A percentile compares a stretch with the other conserved stretches of the same genome.
phyloP scores from a whole-genome alignment of 2,888 invertebrate genomes.

The Hoplodrina ambigua region DNA sequence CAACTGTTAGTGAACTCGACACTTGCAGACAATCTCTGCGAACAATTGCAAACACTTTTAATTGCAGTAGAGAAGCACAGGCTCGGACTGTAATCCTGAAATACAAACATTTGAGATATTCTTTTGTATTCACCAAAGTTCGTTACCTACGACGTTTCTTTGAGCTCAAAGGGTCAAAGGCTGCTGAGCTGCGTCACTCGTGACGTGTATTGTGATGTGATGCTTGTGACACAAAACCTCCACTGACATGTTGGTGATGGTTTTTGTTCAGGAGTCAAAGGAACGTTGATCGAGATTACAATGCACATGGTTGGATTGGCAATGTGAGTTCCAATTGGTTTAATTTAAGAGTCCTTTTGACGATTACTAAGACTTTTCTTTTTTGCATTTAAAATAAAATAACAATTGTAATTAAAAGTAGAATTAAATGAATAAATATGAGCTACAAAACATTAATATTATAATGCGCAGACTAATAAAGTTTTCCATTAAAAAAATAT shows the following conservation, averaged over 20 bases:
- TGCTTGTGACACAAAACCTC: constrained; percentile 20
- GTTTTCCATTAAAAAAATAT: no score
- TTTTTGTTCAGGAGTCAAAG: constrained; percentile 31
- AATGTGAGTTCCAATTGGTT: neutral
- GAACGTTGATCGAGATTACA: neutral
- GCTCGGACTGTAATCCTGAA: constrained; percentile 13
- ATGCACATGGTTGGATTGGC: neutral
- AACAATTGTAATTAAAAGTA: no score
- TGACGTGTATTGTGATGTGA: constrained; percentile 30
- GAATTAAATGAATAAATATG: no score
- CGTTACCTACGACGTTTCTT: constrained; percentile 24
- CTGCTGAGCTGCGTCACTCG: constrained; percentile 13
- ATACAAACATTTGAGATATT: constrained; percentile 15
- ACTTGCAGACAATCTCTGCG: constrained; percentile 8
- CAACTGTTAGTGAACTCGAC: constrained; percentile 11
- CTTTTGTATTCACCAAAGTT: constrained; percentile 40
- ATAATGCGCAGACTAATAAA: no score
- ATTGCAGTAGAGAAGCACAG: constrained; percentile 11
- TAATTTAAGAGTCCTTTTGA: no score
- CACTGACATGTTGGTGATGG: constrained; percentile 10
- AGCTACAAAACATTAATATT: no score
- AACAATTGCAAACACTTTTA: constrained; percentile 40
- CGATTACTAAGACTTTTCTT: no score
- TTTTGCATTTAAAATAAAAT: no score
- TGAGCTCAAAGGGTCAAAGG: constrained; percentile 38